These are phyloP conservation scores for Tangara arthus DNA, from an alignment of 2,797 vertebrate species.

Conservation along the genomic window DNA sequence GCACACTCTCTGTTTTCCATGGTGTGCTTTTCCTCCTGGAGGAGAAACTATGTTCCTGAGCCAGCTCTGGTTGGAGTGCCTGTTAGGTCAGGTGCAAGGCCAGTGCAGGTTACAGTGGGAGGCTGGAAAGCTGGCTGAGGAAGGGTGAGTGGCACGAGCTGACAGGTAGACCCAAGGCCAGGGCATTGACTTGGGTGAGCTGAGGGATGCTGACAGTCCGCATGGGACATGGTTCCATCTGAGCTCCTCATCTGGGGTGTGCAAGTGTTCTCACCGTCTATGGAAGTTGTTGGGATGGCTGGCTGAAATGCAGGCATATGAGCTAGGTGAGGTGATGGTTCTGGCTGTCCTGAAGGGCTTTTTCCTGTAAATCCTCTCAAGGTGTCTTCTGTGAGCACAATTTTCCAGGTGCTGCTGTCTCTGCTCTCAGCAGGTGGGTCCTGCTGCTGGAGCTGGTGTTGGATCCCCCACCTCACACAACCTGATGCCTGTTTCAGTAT, in stretches of 20 bases:
- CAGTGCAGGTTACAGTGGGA: accelerated
- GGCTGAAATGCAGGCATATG: neutral
- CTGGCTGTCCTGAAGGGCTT: neutral
- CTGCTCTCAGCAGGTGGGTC: neutral
- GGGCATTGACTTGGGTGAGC: neutral
- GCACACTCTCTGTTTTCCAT: neutral
- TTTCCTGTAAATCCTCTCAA: neutral
- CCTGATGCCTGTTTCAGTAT: neutral
- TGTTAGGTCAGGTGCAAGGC: neutral
- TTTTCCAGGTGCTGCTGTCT: neutral
- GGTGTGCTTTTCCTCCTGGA: neutral
- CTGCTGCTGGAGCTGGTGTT: neutral
- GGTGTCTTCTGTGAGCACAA: neutral
- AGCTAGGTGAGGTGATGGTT: neutral
- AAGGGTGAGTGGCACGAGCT: neutral
- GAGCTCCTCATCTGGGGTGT: neutral
- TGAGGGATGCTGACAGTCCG: neutral
- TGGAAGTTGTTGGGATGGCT: neutral
- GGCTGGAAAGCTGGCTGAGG: neutral
- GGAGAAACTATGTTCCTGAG: neutral
- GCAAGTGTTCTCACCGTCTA: neutral
- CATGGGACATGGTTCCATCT: neutral
- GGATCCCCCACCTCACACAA: neutral
- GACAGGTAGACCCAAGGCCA: neutral
- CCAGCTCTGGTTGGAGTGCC: neutral